Evolutionary conservation across 64 coral and sea anemone genomes (phyloP).

Genomic region (Stichodactyla helianthus): DNA sequence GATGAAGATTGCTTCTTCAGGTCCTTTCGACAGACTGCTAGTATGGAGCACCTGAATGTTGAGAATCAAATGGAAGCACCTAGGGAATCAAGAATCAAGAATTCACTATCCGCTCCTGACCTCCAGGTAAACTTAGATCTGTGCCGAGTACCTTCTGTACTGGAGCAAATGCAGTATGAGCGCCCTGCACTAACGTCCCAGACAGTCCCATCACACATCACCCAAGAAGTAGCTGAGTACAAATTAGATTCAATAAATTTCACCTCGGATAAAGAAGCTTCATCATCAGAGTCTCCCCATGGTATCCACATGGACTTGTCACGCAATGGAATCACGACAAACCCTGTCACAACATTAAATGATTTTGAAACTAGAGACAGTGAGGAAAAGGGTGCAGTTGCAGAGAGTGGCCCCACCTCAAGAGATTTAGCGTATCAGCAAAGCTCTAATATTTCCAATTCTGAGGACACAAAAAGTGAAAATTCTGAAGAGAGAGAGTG

Average conservation of each 20-base stretch:
- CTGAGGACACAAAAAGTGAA: constrained; percentile 29
- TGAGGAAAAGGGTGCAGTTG: constrained; percentile 13
- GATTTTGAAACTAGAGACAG: constrained; percentile 44
- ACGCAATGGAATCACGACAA: neutral
- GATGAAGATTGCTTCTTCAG: neutral
- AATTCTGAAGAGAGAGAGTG: neutral
- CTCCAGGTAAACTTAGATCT: constrained; percentile 49
- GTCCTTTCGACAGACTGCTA: constrained; percentile 1
- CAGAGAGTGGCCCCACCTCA: neutral
- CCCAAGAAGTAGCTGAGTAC: constrained; percentile 69
- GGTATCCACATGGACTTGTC: constrained; percentile 64
- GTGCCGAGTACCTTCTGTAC: constrained; percentile 63
- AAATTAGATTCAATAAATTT: constrained; percentile 69
- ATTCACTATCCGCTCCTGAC: constrained; percentile 24
- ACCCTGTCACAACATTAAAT: constrained; percentile 22
- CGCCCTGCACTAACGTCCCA: neutral
- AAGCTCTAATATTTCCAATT: constrained; percentile 25
- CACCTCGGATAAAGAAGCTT: constrained; percentile 57
- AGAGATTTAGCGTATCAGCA: neutral
- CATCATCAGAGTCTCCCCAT: constrained; percentile 64
- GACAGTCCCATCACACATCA: neutral
- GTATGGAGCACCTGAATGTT: constrained; percentile 12
- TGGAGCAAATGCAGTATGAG: constrained; percentile 78
- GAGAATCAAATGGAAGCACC: neutral
- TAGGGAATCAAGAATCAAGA: constrained; percentile 9